Percentiles rank a stretch among this genome's conserved stretches.
phyloP scores from a whole-genome alignment of 2,888 invertebrate genomes.

The Leucania comma region DNA sequence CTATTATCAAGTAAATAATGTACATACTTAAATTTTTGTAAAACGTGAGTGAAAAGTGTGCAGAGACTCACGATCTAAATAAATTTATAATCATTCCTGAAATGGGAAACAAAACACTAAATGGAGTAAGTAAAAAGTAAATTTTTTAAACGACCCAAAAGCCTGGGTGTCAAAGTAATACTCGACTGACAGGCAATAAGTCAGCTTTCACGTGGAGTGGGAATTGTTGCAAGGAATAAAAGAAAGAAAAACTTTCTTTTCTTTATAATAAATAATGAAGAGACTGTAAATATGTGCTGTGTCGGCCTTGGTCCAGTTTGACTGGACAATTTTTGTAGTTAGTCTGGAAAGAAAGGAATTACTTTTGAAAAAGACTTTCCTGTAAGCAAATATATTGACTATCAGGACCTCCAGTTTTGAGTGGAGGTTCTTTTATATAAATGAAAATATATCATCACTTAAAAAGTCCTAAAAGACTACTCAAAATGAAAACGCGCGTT shows the following conservation, averaged over 20 bases:
- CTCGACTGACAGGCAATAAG: constrained; percentile 26
- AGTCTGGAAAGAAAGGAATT: not conserved
- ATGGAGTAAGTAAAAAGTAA: constrained; percentile 18
- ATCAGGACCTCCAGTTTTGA: not conserved
- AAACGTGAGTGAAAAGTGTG: not conserved
- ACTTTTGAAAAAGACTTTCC: not conserved
- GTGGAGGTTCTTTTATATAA: constrained; percentile 19
- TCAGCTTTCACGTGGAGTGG: constrained; percentile 11
- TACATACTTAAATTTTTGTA: not conserved
- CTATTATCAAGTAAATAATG: not conserved
- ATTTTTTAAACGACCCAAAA: constrained; percentile 20
- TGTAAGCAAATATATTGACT: not conserved
- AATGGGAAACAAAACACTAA: not conserved
- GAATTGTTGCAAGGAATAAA: constrained; percentile 2
- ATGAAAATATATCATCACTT: not conserved
- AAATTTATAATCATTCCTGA: not conserved
- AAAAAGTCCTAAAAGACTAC: not conserved
- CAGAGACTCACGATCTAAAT: not conserved
- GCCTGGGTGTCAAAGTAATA: constrained; percentile 40
- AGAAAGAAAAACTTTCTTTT: not conserved
- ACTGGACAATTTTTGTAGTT: constrained; percentile 34
- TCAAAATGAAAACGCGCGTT: not conserved
- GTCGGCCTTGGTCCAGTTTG: constrained; percentile 33
- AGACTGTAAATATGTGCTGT: constrained; percentile 42
- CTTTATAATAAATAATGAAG: constrained; percentile 6